Conservation (phyloP, 2,888 invertebrate genomes). For the Orthonevra nobilis region DNA sequence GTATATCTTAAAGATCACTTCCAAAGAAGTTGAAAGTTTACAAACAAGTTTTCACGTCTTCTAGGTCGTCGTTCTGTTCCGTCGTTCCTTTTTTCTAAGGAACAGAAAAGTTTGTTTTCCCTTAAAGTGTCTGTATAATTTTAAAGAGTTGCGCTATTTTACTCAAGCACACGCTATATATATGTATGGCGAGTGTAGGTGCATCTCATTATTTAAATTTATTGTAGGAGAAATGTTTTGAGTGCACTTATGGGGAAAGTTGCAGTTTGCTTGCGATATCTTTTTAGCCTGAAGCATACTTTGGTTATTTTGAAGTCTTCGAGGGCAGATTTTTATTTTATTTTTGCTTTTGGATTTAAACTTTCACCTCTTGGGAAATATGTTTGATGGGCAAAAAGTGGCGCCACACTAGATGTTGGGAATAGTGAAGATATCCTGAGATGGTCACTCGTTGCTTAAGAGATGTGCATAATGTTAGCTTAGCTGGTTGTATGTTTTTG, state of each 20-base stretch:
- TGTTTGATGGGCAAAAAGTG: neutral
- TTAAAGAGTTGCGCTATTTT: constrained; percentile 4
- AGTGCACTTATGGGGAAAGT: constrained; percentile 24
- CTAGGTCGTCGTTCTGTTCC: constrained; percentile 3
- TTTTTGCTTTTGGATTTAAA: constrained; percentile 11
- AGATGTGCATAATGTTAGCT: too few relatives aligned
- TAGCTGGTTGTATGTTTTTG: too few relatives aligned
- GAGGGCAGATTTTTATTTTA: neutral
- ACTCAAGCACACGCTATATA: too few relatives aligned
- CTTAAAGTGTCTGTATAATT: constrained; percentile 5
- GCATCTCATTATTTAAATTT: constrained; percentile 54
- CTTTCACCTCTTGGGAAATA: constrained; percentile 21
- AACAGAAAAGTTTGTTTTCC: constrained; percentile 16
- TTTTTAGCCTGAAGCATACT: constrained; percentile 20
- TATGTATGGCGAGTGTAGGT: constrained; percentile 5
- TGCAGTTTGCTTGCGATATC: constrained; percentile 25
- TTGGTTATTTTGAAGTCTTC: constrained; percentile 19
- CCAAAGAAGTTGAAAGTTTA: constrained; percentile 50
- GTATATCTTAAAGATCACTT: constrained; percentile 52
- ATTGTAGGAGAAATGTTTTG: constrained; percentile 32
- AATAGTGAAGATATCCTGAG: too few relatives aligned
- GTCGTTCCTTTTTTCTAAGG: neutral
- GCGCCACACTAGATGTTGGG: too few relatives aligned
- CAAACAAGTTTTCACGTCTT: constrained; percentile 35
- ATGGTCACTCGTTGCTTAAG: too few relatives aligned